Base-by-base conservation (phyloP, 2,113 vertebrate genomes). In the Engystomops pustulosus region DNA sequence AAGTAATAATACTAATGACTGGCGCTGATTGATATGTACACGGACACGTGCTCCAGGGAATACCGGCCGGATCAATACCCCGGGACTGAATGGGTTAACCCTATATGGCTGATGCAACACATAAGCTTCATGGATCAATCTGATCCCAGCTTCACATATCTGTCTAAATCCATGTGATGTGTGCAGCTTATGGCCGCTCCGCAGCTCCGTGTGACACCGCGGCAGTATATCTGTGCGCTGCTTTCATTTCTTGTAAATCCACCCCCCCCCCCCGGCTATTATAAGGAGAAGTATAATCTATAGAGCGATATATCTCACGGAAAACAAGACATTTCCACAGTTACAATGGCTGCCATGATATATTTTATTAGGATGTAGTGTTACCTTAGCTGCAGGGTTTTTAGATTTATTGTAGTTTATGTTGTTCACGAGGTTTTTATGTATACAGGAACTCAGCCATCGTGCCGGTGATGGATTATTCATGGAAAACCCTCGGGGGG, bases 161-260 rank as follows among this genome's bases (percentile, higher is more conserved):
- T 18, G 6, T 79, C 1, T 79, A 44, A 68, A 62, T 67, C 58
- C 38, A 45, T 30, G n/a, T 47, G 53, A 79, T 45, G 55, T 38
- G 9, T 47, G 9, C 25, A 80, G 78, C 78, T 45, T 49, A 32
- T 14, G 23, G 60, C 12, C 17, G 25, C 14, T 58, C 15, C 14
- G 25, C 60, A 18, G 38, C 17, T n/a, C 25, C 11, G 9, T 11
- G 6, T 18, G 8, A 32, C 78, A 80, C 20, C 9, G 36, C 5
- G 7, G 14, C 49, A n/a, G 36, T 27, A 62, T 60, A 45, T 34
- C 38, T n/a, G 30, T 10, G 76, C 38, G 3, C 14, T 15, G 23
- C 45, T 30, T 36, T 47, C 38, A 67, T 79, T 67, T 79, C 55
- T 32, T 67, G 58, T 47, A 67, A 79, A 67, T 79, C 77, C n/a